Base-by-base conservation (phyloP, 2,797 vertebrate species). In the Sitta carolinensis region DNA sequence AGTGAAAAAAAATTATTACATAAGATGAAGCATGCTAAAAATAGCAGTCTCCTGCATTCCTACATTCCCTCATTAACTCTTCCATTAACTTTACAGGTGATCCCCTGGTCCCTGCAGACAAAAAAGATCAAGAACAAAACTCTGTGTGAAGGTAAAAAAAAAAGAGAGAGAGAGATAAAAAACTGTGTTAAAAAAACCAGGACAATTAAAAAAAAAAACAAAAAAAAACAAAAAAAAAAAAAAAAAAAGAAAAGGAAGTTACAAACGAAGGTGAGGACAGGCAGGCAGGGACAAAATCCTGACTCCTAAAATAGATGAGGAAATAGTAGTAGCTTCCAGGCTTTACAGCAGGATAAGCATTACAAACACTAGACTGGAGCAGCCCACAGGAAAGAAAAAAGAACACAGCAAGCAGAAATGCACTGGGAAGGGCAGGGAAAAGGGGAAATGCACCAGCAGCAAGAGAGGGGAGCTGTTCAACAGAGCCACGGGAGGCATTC, bases 11-110 rank as follows among this genome's bases (percentile, higher is more conserved):
- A 89, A 61, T 2, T 30, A 95, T 97, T 97, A 93, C 84, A 83
- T 96, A 96, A 96, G 90, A 87, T 0, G 38, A 87, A 94, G 68
- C 25, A 17, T 38, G 66, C 94, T 97, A 97, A 97, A 96, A 96
- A 97, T 97, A 97, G 83, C 69, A 36, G 22, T 84, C 80, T 87
- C 72, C 83, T 79, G 85, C 93, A 90, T 95, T 95, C 90, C 87
- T 83, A 36, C 87, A 36, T 94, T 96, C 94, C 79, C 82, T 96
- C 82, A 93, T 97, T 96, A 96, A 95, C 89, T 95, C 95, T 94
- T 96, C 90, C 90, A 96, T 94, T 95, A 95, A 92, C 83, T 85
- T 94, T 77, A 67, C 40, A 92, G 86, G 92, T 92, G 87, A 86
- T 88, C 43, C 85, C 51, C 51, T 76, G 10, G 40, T 83, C 89